phyloP scores from a whole-genome alignment of 2,797 vertebrate genomes.

The Sebastiscus albofasciatus region DNA sequence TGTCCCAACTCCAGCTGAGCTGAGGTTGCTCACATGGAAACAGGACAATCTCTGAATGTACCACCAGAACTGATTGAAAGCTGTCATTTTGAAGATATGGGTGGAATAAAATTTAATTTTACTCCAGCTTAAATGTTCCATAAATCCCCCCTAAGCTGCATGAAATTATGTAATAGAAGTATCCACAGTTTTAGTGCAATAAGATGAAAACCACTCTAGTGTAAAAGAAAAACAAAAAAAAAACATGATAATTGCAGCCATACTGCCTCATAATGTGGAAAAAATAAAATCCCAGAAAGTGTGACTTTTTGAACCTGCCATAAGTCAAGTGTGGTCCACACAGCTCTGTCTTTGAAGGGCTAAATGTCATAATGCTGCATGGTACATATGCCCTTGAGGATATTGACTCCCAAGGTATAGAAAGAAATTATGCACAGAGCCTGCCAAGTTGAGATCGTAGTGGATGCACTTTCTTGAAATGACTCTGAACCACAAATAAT shows the following conservation, averaged over 20 bases:
- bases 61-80: constrained; percentile 34
- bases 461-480: constrained; percentile 68
- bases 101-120: constrained; percentile 20
- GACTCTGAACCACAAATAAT: constrained; percentile 46
- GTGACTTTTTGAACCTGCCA: constrained; percentile 24
- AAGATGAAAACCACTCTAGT: constrained; percentile 24
- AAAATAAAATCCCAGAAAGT: background rate
- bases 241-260: constrained; percentile 10
- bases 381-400: constrained; percentile 76
- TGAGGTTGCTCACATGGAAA: constrained; percentile 41
- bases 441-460: constrained; percentile 67
- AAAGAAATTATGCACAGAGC: constrained; percentile 69
- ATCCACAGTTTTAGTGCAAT: constrained; percentile 50
- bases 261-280: background rate
- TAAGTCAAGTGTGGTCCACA: constrained; percentile 38
- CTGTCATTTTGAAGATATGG: constrained; percentile 27
- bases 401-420: constrained; percentile 67
- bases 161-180: constrained; percentile 42
- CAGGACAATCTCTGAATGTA: constrained; percentile 15
- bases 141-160: constrained; percentile 34
- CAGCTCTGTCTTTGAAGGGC: constrained; percentile 47
- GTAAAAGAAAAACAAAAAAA: background rate
- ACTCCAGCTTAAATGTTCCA: constrained; percentile 45
- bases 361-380: constrained; percentile 75
- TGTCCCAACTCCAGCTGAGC: constrained; percentile 43